phyloP scores from a whole-genome alignment of 1,140 invertebrate genomes.

The Cheumatopsyche charites region DNA sequence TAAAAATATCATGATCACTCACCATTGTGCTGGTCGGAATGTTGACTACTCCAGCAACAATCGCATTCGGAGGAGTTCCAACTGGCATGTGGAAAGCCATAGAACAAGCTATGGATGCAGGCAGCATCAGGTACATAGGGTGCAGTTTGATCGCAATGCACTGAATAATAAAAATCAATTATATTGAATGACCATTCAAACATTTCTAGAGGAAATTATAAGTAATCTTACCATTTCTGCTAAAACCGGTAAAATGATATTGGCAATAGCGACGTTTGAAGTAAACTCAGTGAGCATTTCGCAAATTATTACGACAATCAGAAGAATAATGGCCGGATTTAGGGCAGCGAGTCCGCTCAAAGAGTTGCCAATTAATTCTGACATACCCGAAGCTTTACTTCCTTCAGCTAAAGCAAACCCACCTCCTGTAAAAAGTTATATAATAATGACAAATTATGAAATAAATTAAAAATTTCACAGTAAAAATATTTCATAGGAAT shows the following conservation, averaged over 20 bases:
- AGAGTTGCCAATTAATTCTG: slow-evolving; percentile 72
- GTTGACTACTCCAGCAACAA: slow-evolving; percentile 81
- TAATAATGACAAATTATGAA: slow-evolving; percentile 6
- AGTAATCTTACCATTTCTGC: slow-evolving; percentile 70
- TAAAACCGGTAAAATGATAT: slow-evolving; percentile 80
- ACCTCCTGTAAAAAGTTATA: slow-evolving; percentile 62
- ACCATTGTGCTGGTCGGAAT: slow-evolving; percentile 81
- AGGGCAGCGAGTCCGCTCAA: slow-evolving; percentile 64
- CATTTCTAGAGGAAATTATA: background rate
- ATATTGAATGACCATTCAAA: background rate
- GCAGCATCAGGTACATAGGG: slow-evolving; percentile 88
- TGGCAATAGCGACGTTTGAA: slow-evolving; percentile 85
- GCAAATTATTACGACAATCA: slow-evolving; percentile 62
- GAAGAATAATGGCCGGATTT: slow-evolving; percentile 62
- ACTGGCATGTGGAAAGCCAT: slow-evolving; percentile 80
- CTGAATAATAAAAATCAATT: slow-evolving; percentile 53
- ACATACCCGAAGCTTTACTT: slow-evolving; percentile 78
- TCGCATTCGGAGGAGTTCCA: slow-evolving; percentile 90
- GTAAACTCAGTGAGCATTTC: slow-evolving; percentile 79
- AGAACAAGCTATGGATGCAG: slow-evolving; percentile 79
- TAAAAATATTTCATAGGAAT: too few relatives aligned
- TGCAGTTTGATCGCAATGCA: slow-evolving; percentile 71
- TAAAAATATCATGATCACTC: slow-evolving; percentile 37
- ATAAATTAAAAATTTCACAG: background rate
- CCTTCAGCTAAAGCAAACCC: slow-evolving; percentile 89